Evolutionary conservation across 2,888 invertebrate genomes (phyloP).

Genomic region (Incurvaria masculella): DNA sequence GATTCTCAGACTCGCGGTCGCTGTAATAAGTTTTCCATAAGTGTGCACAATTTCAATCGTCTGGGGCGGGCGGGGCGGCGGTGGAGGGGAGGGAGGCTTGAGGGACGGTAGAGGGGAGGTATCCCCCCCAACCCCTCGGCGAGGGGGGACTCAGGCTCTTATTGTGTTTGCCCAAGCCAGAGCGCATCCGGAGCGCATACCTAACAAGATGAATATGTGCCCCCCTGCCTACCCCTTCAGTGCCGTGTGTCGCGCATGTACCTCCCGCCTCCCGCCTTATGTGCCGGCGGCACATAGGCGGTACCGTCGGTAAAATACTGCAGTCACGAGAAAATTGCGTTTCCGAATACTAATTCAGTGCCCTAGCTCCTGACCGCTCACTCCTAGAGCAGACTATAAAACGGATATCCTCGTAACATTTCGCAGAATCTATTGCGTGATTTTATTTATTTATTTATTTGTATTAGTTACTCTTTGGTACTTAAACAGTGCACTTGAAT

Average conservation of each 20-base stretch:
- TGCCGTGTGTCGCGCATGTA: neutral
- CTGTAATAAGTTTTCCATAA: slow-evolving; percentile 59
- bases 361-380: slow-evolving; percentile 25
- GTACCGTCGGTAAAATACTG: slow-evolving; percentile 2
- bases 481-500: too few relatives aligned
- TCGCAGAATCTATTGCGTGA: too few relatives aligned
- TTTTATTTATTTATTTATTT: too few relatives aligned
- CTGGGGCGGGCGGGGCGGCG: slow-evolving; percentile 20
- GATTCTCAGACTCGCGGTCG: slow-evolving; percentile 52
- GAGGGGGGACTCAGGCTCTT: slow-evolving; percentile 53
- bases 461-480: too few relatives aligned
- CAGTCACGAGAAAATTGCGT: slow-evolving; percentile 47
- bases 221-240: slow-evolving; percentile 22
- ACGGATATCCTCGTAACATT: too few relatives aligned
- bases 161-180: slow-evolving; percentile 56
- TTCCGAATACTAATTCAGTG: slow-evolving; percentile 50
- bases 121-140: too few relatives aligned
- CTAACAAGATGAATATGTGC: slow-evolving; percentile 57
- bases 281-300: neutral
- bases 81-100: slow-evolving; percentile 23
- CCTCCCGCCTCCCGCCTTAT: neutral
- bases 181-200: slow-evolving; percentile 55
- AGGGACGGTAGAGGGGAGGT: too few relatives aligned
- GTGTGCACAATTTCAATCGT: slow-evolving; percentile 20
- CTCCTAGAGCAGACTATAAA: too few relatives aligned